Conservation (phyloP, 1,140 invertebrate species). For the Drosophila bocqueti region DNA sequence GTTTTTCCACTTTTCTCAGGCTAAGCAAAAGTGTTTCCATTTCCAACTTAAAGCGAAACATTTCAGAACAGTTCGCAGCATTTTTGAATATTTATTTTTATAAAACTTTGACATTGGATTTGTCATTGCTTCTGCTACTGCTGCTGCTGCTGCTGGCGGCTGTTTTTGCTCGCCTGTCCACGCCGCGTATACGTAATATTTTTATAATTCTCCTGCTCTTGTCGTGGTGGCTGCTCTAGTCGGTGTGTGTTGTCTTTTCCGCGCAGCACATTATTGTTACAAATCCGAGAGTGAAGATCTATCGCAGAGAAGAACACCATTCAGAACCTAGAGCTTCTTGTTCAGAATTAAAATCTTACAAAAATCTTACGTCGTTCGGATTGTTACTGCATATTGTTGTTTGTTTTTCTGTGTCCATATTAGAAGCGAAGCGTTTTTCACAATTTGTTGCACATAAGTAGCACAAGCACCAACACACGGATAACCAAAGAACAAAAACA, state of each 20-base stretch:
- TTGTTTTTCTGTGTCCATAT: constrained; percentile 70
- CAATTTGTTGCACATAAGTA: constrained; percentile 67
- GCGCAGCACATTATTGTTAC: constrained; percentile 27
- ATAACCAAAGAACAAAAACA: constrained; percentile 28
- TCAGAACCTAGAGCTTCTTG: constrained; percentile 3
- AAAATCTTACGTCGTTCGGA: constrained; percentile 17
- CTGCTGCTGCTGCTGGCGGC: constrained; percentile 25
- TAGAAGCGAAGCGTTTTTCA: constrained; percentile 51
- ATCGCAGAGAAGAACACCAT: neutral
- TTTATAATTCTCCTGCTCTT: constrained; percentile 41
- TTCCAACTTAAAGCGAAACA: constrained; percentile 28
- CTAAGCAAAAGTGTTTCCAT: constrained; percentile 22
- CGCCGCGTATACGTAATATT: constrained; percentile 78
- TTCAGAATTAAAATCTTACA: constrained; percentile 16
- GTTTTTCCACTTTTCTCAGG: neutral
- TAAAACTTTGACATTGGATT: constrained; percentile 84
- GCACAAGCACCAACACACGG: constrained; percentile 55
- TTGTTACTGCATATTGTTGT: constrained; percentile 16
- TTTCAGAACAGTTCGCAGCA: constrained; percentile 36
- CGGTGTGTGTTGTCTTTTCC: constrained; percentile 10
- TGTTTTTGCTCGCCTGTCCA: constrained; percentile 50
- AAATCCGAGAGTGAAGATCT: constrained; percentile 32
- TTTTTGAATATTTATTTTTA: constrained; percentile 82
- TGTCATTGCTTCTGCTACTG: constrained; percentile 75
- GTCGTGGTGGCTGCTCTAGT: constrained; percentile 9